phyloP scores from a whole-genome alignment of 2,888 invertebrate genomes.

The Orchesella flavescens region DNA sequence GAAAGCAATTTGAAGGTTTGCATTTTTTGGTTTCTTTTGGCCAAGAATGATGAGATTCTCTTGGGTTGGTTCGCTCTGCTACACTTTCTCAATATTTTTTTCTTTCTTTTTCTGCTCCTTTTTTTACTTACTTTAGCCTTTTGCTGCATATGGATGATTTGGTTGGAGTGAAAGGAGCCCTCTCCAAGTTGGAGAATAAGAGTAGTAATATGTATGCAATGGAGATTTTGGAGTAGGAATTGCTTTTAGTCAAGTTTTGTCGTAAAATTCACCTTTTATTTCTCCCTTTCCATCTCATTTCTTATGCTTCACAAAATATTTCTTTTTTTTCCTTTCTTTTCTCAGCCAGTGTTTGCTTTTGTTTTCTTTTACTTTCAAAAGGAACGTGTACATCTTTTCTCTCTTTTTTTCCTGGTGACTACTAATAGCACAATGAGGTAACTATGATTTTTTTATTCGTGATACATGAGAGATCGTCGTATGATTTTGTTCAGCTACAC shows the following conservation, averaged over 20 bases:
- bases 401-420: slow-evolving; percentile 3
- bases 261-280: slow-evolving; percentile 72
- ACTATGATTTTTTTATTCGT: no score
- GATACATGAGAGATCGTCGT: no score
- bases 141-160: slow-evolving; percentile 26
- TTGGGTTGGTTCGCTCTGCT: slow-evolving; percentile 3
- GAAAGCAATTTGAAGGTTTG: slow-evolving; percentile 23
- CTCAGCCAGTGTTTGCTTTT: slow-evolving; percentile 50
- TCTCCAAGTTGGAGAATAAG: slow-evolving; percentile 43
- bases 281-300: slow-evolving; percentile 71
- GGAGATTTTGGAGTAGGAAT: slow-evolving; percentile 70
- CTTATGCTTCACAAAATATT: slow-evolving; percentile 71
- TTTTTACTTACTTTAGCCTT: not conserved
- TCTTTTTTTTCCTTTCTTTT: slow-evolving; percentile 66
- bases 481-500: no score
- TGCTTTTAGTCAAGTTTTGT: slow-evolving; percentile 72
- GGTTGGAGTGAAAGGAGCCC: slow-evolving; percentile 12
- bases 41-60: slow-evolving; percentile 21
- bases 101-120: not conserved
- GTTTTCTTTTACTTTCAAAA: slow-evolving; percentile 56
- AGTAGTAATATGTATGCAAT: slow-evolving; percentile 67
- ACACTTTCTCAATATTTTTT: not conserved
- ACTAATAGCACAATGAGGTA: slow-evolving; percentile 5
- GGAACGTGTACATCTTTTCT: no score
- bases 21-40: slow-evolving; percentile 19